Evolutionary conservation across 1,140 invertebrate genomes (phyloP), one percentile per base, ranked within the genome.

Genomic region (Hormaphis cornu): DNA sequence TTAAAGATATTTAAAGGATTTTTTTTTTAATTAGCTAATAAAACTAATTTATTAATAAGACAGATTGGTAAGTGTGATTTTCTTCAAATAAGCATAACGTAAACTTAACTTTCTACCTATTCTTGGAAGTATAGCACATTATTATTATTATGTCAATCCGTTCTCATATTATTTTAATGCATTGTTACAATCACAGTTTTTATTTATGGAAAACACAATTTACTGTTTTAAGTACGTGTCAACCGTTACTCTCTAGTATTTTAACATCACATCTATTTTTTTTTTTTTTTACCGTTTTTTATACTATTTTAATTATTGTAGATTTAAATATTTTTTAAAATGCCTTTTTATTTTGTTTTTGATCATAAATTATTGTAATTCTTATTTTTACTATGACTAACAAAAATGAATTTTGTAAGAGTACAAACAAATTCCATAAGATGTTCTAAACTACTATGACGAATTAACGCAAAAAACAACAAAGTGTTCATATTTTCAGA

Each of bases 401-500:
- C 40, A 48, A 66, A 50, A 50, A 16, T 48, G n/a, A 66, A 66
- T 50, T 48, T 48, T 50, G 42, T 30, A 14, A 37, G 33, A 66
- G 61, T 66, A 66, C 61, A 66, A 66, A 66, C 16, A 28, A 9
- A 20, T 18, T 33, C 42, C 61, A 30, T 50, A 66, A 66, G 61
- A 9, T 66, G 61, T 66, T 66, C 61, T 66, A 33, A 50, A 24
- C 42, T 44, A 46, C 44, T 16, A 22, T 24, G 30, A 66, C 61
- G 61, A 66, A 66, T 66, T 66, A 33, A 50, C 16, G 30, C 28
- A 35, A 63, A 12, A 61, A 66, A 46, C 58, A 63, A 44, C 58
- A 2, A 30, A 46, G 61, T 66, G 61, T 66, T 66, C 61, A 33
- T 66, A 66, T 33, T 66, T 33, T 33, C 61, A 66, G 44, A 66